These are phyloP conservation scores for Eupithecia subfuscata DNA, from an alignment of 2,888 invertebrate species.

Conservation along the genomic window DNA sequence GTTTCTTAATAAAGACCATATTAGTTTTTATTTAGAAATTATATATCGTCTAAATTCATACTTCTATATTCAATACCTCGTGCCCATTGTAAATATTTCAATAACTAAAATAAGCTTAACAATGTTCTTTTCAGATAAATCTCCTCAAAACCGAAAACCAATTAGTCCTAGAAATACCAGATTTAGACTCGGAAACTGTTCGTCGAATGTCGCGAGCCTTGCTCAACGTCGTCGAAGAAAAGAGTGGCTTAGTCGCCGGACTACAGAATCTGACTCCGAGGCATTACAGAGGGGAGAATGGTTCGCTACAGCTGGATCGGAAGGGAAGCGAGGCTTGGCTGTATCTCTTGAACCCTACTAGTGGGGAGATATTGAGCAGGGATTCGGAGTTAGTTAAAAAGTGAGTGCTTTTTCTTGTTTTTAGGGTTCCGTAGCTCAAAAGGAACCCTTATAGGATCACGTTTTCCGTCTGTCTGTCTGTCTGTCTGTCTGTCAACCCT, in stretches of 20 bases:
- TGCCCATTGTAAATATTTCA: background rate
- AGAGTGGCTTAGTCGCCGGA: slow-evolving; percentile 90
- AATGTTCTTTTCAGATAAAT: slow-evolving; percentile 84
- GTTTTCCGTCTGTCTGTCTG: too few relatives aligned
- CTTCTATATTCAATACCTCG: too few relatives aligned
- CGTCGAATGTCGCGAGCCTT: slow-evolving; percentile 78
- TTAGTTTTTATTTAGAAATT: too few relatives aligned
- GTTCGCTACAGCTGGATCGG: slow-evolving; percentile 88
- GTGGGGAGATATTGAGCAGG: slow-evolving; percentile 88
- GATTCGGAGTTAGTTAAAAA: slow-evolving; percentile 89
- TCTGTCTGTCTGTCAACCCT: too few relatives aligned
- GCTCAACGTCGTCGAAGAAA: slow-evolving; percentile 87
- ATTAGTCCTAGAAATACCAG: slow-evolving; percentile 90
- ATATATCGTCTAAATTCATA: too few relatives aligned
- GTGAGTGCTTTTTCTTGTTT: slow-evolving; percentile 69
- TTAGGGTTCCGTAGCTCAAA: too few relatives aligned
- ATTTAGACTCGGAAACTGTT: slow-evolving; percentile 89
- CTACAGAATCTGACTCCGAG: slow-evolving; percentile 93
- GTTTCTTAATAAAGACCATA: too few relatives aligned
- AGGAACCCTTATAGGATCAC: too few relatives aligned
- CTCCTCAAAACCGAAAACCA: slow-evolving; percentile 90
- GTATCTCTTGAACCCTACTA: slow-evolving; percentile 91
- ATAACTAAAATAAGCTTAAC: background rate
- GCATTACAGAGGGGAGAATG: slow-evolving; percentile 89
- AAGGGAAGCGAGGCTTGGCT: slow-evolving; percentile 94